These are phyloP conservation scores for Achroia grisella DNA, from an alignment of 1,140 invertebrate species.

Conservation along the genomic window DNA sequence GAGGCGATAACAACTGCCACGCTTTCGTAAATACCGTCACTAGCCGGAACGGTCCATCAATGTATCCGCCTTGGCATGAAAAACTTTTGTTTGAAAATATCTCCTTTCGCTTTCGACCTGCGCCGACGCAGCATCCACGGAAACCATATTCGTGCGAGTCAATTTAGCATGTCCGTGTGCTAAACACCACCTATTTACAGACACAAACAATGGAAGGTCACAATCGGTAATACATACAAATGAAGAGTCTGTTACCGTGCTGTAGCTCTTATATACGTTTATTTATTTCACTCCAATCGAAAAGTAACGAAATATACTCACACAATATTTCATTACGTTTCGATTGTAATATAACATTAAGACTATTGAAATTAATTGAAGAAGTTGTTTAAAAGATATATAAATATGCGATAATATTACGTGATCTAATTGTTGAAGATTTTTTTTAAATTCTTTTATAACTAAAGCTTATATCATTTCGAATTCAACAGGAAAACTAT, in stretches of 20 bases:
- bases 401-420: too few relatives aligned
- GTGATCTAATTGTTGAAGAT: too few relatives aligned
- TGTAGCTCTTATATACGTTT: neutral
- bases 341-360: too few relatives aligned
- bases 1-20: too few relatives aligned
- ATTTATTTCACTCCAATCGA: too few relatives aligned
- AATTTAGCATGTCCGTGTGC: conserved; percentile 53
- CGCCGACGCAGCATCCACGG: conserved; percentile 35
- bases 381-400: too few relatives aligned
- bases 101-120: conserved; percentile 46
- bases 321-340: too few relatives aligned
- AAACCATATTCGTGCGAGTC: conserved; percentile 36
- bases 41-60: conserved; percentile 13
- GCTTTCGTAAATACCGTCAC: conserved; percentile 8
- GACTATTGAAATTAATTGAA: too few relatives aligned
- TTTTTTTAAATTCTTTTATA: too few relatives aligned
- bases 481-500: too few relatives aligned
- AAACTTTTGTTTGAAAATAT: conserved; percentile 26
- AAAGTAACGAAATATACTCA: too few relatives aligned
- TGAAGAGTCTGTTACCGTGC: conserved; percentile 21
- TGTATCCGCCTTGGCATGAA: conserved; percentile 15
- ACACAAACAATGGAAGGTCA: conserved; percentile 62
- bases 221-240: conserved; percentile 45
- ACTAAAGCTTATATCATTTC: too few relatives aligned
- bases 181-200: conserved; percentile 49